Base-by-base conservation (phyloP, 2,797 vertebrate species). In the Danio kyathit region DNA sequence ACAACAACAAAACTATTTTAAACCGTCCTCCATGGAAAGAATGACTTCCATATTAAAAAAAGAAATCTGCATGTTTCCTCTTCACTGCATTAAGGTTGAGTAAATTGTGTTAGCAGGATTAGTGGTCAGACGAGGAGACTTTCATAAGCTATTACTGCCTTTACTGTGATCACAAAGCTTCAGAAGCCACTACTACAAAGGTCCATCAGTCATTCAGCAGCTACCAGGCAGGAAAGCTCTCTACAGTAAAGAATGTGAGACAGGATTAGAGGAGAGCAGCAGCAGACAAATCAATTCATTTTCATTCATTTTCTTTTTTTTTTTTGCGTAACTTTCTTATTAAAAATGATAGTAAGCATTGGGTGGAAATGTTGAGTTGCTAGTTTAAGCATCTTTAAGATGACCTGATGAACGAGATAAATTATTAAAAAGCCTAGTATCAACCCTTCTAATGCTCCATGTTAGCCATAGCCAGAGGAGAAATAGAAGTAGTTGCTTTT, bases 151-250 rank as follows among this genome's bases (percentile, higher is more conserved):
- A 43, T 21, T 59, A 11, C 41, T 69, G 17, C 43, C 40, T 38
- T 16, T 16, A 19, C 21, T 64, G 59, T 72, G 19, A 82, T 72
- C 57, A 72, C 64, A 49, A 29, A 54, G 63, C 73, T 70, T 67
- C 51, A 82, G 69, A 40, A 57, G 49, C 57, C 5, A 12, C 6
- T 13, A n/a, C 49, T 65, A 41, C 49, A 82, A 72, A 82, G 74
- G 13, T 81, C 51, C 29, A n/a, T 72, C 66, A 29, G 16, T 72
- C 66, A 70, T 40, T 61, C 17, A 59, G 21, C 43, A 81, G 66
- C 40, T 71, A 64, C 40, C 72, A 56, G 38, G 10, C 8, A 13
- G 19, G 54, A 17, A 43, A 65, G 54, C n/a, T 43, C 7, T 6
- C 44, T 43, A 5, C 6, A 49, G 11, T 48, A 80, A 73, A 65